Evolutionary conservation across 2,113 vertebrate species (phyloP).

Genomic region (Micromys minutus): DNA sequence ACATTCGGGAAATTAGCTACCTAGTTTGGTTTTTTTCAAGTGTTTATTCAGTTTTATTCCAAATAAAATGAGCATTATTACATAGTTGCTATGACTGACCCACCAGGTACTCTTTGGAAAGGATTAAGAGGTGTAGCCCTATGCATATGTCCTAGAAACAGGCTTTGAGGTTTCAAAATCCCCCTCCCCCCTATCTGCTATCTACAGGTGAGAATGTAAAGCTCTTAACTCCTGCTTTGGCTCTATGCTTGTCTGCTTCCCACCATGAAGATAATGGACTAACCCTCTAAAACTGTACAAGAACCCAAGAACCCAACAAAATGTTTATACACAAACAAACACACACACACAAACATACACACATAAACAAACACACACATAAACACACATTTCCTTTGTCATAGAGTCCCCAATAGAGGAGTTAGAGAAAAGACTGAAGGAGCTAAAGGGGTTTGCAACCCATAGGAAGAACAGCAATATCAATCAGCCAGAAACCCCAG

Average conservation of each 20-base stretch:
- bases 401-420: background rate
- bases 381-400: background rate
- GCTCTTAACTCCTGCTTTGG: background rate
- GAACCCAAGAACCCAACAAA: background rate
- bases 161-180: background rate
- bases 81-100: conserved; percentile 14
- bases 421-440: too few relatives aligned
- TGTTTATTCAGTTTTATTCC: conserved; percentile 53
- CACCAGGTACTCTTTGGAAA: background rate
- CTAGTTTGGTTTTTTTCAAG: conserved; percentile 6
- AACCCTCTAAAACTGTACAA: background rate
- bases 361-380: background rate
- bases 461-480: too few relatives aligned
- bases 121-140: background rate
- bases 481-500: too few relatives aligned
- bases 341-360: too few relatives aligned
- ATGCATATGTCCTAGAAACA: background rate
- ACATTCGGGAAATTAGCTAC: background rate
- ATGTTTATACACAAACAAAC: background rate
- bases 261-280: background rate
- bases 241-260: background rate
- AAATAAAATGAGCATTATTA: conserved; percentile 34
- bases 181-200: background rate
- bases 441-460: too few relatives aligned
- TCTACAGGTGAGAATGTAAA: background rate